Evolutionary conservation across 2,797 vertebrate genomes (phyloP).

Genomic region (Gymnopithys bicolor): DNA sequence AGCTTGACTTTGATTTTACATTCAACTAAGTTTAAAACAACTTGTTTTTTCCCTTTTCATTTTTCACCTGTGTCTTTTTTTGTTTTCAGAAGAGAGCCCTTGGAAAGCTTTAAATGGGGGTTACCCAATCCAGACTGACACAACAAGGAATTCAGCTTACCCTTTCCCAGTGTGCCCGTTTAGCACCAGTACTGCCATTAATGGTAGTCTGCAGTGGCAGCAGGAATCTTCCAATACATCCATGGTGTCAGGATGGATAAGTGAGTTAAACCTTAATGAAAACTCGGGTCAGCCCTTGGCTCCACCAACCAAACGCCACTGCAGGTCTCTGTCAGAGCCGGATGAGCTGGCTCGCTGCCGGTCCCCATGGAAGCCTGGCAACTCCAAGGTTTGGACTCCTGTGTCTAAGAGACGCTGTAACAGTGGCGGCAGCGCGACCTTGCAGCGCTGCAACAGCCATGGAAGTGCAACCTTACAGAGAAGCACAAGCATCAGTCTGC

Average conservation of each 20-base stretch:
- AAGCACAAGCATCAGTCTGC: conserved; percentile 71
- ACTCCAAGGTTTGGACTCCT: conserved; percentile 81
- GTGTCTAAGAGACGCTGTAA: conserved; percentile 82
- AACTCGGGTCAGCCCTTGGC: conserved; percentile 72
- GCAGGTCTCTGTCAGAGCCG: conserved; percentile 80
- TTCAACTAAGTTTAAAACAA: neutral
- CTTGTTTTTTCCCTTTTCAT: neutral
- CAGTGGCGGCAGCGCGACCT: conserved; percentile 74
- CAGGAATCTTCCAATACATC: conserved; percentile 42
- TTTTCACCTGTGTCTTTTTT: neutral
- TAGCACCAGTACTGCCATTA: conserved; percentile 14
- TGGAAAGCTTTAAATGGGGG: conserved; percentile 73
- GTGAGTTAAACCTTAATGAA: conserved; percentile 70
- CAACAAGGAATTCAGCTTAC: conserved; percentile 40
- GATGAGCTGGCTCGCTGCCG: conserved; percentile 79
- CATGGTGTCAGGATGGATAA: conserved; percentile 71
- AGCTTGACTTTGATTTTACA: neutral
- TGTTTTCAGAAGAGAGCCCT: conserved; percentile 69
- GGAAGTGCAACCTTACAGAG: conserved; percentile 69
- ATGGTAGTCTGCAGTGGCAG: conserved; percentile 70
- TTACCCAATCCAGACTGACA: conserved; percentile 60
- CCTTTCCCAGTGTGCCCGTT: conserved; percentile 58
- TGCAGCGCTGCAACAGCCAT: conserved; percentile 75
- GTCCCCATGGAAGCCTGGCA: conserved; percentile 78
- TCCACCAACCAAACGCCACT: conserved; percentile 81